Base-by-base conservation (phyloP, 2,113 vertebrate genomes). In the Turdus rufiventris region DNA sequence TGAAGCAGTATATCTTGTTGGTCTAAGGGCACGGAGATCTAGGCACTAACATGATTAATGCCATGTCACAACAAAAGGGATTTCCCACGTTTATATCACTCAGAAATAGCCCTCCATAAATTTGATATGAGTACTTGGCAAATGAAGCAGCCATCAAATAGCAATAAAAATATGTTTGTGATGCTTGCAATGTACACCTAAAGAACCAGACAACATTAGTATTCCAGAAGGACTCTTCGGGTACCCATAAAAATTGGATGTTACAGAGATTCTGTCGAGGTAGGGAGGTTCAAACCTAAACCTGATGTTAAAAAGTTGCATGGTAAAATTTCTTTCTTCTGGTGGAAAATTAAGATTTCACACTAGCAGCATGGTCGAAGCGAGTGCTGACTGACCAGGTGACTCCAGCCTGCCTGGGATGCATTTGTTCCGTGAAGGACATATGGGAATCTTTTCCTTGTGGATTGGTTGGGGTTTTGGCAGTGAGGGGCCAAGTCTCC, bases 151-250 rank as follows among this genome's bases (percentile, higher is more conserved):
- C 81, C 92, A 97, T 98, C 95, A 97, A 97, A 96, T 93, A 96
- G 94, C 97, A 95, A 97, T 97, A 97, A 97, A 98, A 97, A 91
- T 98, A 95, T 96, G 95, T 97, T 97, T 97, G 95, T 95, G 96
- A 94, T 97, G 96, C 96, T 96, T 97, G 58, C 60, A 97, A 94
- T 96, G 93, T 96, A 96, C 91, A 96, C 95, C 95, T 97, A 96
- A 97, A 97, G 96, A 97, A 97, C 61, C 75, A 96, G 95, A 89
- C 87, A 91, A 87, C 73, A 93, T 97, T 96, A 96, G 94, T 96
- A 98, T 97, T 98, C 94, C 93, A 84, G 88, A 92, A 96, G 85
- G 92, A 93, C 70, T 85, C 82, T 96, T 96, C 87, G 90, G 92
- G 86, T 91, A 72, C 87, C 92, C 93, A 91, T 97, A 97, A 97